Evolutionary conservation across 2,797 vertebrate genomes (phyloP), one percentile per base, ranked within the genome.

Genomic region (Echeneis naucrates): DNA sequence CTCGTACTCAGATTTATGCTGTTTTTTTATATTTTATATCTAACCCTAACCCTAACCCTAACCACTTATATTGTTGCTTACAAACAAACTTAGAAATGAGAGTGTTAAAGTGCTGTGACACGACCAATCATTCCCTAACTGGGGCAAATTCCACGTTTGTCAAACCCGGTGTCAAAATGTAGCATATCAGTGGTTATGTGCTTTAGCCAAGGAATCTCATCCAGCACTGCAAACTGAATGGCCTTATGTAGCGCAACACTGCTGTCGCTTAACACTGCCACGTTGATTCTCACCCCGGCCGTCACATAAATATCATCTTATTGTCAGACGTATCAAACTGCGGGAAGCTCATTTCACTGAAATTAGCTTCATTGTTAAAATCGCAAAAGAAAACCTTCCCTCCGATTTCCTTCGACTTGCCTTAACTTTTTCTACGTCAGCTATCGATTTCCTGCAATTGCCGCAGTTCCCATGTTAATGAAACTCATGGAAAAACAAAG

Each of bases 211-310:
- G 32, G 21, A 50, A 38, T 67, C 47, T 27, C 37, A 26, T 17
- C 26, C 12, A 9, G 4, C 27, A 21, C 24, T 53, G 63, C 51
- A 63, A 56, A 63, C 50, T 60, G 35, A 68, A 54, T 6, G 44
- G 74, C 71, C 45, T 78, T 77, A 78, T 40, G 55, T 48, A 71
- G 75, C 68, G 61, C 14, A 23, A 42, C 52, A 37, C 56, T 58
- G 68, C 50, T 52, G 48, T 19, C 58, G 78, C 68, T 62, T 38
- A 60, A 32, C 78, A 61, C 51, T 78, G 68, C 69, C 68, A 68
- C 23, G 19, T 42, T 52, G 21, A 52, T 50, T 57, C 30, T 54
- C 30, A 21, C 14, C 54, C 54, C 32, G 8, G 14, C 47, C 58
- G 30, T 59, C 11, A n/a, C 27, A 38, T 14, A 12, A 4, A 13